A percentile compares a stretch with the other conserved stretches of the same genome.
Evolutionary conservation across 2,113 vertebrate genomes (phyloP).

Genomic region (Heterotilapia buettikoferi): DNA sequence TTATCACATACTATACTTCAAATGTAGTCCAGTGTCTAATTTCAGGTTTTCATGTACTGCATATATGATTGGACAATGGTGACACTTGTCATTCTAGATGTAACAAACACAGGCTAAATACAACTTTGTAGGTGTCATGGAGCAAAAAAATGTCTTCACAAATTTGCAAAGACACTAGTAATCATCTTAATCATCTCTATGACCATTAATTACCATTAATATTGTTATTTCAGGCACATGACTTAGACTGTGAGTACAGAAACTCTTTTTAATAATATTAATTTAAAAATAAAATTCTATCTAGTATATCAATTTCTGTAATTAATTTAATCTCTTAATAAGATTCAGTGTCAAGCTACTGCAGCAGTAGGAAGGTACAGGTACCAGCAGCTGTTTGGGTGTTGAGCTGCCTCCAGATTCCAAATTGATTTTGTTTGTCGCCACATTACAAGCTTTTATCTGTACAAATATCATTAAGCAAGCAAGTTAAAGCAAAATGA

Average conservation of each 20-base stretch:
- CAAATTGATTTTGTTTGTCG: background rate
- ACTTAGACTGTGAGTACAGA: background rate
- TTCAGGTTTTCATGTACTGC: background rate
- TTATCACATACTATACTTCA: background rate
- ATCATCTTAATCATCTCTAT: background rate
- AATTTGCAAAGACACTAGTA: background rate
- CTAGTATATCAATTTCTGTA: background rate
- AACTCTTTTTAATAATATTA: background rate
- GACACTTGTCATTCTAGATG: background rate
- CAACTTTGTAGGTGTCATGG: background rate
- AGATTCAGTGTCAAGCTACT: background rate
- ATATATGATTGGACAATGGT: background rate
- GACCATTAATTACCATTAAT: background rate
- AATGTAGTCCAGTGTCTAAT: background rate
- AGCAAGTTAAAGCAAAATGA: background rate
- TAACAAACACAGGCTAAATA: background rate
- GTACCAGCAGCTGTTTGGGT: background rate
- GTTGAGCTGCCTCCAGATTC: background rate
- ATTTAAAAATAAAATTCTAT: background rate
- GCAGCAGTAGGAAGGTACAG: background rate
- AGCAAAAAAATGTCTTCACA: background rate
- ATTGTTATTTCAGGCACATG: background rate
- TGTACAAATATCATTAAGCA: background rate
- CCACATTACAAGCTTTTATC: background rate
- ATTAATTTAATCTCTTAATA: background rate